phyloP scores from a whole-genome alignment of 2,888 invertebrate genomes.

The Archaeoteleia sp. region DNA sequence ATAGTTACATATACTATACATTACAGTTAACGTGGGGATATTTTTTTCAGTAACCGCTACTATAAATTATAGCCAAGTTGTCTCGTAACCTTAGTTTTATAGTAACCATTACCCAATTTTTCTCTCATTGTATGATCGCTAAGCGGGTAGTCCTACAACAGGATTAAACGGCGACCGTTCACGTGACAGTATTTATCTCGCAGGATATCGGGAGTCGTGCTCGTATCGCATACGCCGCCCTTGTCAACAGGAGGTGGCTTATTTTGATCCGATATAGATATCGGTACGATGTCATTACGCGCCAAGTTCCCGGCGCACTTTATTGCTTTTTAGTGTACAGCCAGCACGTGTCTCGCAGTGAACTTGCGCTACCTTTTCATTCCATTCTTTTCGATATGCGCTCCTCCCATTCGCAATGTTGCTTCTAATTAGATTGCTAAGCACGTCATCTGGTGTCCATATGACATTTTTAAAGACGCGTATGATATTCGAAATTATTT shows the following conservation, averaged over 20 bases:
- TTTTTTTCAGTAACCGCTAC: too few relatives aligned
- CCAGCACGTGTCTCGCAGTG: conserved; percentile 66
- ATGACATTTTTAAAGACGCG: too few relatives aligned
- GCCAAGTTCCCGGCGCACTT: conserved; percentile 60
- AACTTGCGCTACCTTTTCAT: conserved; percentile 32
- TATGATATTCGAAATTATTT: too few relatives aligned
- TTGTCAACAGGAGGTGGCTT: conserved; percentile 56
- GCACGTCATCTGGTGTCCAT: too few relatives aligned
- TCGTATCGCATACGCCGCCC: conserved; percentile 34
- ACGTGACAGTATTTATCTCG: conserved; percentile 57
- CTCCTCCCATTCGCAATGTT: conserved; percentile 23
- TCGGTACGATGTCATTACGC: conserved; percentile 62
- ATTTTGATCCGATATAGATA: conserved; percentile 69
- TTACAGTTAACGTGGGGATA: too few relatives aligned
- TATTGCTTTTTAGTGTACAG: conserved; percentile 69
- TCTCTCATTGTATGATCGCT: too few relatives aligned
- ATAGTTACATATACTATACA: too few relatives aligned
- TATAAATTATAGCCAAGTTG: too few relatives aligned
- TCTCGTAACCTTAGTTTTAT: too few relatives aligned
- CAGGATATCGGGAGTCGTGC: conserved; percentile 48
- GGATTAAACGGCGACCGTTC: conserved; percentile 40
- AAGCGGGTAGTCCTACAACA: conserved; percentile 21
- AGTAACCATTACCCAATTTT: too few relatives aligned
- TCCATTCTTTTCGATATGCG: too few relatives aligned
- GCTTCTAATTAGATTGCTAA: conserved; percentile 35